Conservation (phyloP, 2,888 invertebrate species). For the Blastobasis lacticolella region DNA sequence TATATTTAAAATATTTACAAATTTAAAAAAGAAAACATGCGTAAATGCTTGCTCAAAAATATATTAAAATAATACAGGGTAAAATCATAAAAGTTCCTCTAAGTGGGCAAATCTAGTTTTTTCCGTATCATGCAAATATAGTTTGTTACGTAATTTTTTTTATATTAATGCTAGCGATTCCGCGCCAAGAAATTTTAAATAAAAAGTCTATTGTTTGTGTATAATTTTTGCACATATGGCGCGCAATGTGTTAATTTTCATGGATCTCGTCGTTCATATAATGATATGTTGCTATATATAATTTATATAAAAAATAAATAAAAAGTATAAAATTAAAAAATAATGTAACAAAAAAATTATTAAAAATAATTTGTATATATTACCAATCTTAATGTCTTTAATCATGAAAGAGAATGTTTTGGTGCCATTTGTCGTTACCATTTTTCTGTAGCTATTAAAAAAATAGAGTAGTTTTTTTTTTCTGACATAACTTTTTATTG, state of each 20-base stretch:
- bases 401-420: neutral
- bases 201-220: too few species aligned
- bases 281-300: neutral
- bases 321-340: neutral
- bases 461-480: too few species aligned
- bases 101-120: slow-evolving; percentile 13
- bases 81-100: slow-evolving; percentile 24
- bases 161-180: too few species aligned
- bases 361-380: neutral
- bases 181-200: neutral
- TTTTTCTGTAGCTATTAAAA: too few species aligned
- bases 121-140: neutral
- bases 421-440: too few species aligned
- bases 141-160: too few species aligned
- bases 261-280: neutral
- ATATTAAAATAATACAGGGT: slow-evolving; percentile 32
- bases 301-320: neutral
- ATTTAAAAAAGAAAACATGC: slow-evolving; percentile 12
- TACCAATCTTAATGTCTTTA: neutral
- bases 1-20: slow-evolving; percentile 8
- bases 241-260: too few species aligned
- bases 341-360: neutral
- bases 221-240: too few species aligned
- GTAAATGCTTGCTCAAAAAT: slow-evolving; percentile 38
- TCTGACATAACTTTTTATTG: too few species aligned